Percentiles rank a stretch among this genome's conserved stretches.
phyloP scores from a whole-genome alignment of 2,113 vertebrate species.

The Podarcis raffonei region DNA sequence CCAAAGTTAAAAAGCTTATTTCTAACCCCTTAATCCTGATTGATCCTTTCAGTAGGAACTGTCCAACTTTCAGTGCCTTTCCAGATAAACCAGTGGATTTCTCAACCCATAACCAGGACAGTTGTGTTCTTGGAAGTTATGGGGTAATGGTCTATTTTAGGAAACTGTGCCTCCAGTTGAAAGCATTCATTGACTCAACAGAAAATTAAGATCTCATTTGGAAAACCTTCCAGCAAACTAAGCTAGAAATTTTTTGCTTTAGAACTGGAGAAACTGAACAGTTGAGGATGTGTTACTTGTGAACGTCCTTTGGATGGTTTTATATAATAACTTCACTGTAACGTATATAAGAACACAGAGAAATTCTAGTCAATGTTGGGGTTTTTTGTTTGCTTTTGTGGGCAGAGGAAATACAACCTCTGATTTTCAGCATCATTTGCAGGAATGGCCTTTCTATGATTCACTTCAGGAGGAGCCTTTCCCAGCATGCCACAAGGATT shows the following conservation, averaged over 20 bases:
- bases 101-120: too few species aligned
- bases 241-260: not conserved
- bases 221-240: not conserved
- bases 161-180: too few species aligned
- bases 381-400: not conserved
- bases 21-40: not conserved
- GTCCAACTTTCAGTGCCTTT: not conserved
- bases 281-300: not conserved
- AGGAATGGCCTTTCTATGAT: not conserved
- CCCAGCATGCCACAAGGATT: not conserved
- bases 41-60: not conserved
- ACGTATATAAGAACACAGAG: not conserved
- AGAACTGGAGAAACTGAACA: not conserved
- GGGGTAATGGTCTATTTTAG: too few species aligned
- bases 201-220: not conserved
- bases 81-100: not conserved
- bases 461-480: not conserved
- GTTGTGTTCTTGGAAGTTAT: too few species aligned
- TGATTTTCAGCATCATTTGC: not conserved
- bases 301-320: not conserved
- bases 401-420: not conserved
- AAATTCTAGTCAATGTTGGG: not conserved
- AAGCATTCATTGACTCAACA: too few species aligned
- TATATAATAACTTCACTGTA: too few species aligned
- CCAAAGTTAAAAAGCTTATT: not conserved